phyloP scores from a whole-genome alignment of 2,888 invertebrate genomes.

The Dynastes maya region DNA sequence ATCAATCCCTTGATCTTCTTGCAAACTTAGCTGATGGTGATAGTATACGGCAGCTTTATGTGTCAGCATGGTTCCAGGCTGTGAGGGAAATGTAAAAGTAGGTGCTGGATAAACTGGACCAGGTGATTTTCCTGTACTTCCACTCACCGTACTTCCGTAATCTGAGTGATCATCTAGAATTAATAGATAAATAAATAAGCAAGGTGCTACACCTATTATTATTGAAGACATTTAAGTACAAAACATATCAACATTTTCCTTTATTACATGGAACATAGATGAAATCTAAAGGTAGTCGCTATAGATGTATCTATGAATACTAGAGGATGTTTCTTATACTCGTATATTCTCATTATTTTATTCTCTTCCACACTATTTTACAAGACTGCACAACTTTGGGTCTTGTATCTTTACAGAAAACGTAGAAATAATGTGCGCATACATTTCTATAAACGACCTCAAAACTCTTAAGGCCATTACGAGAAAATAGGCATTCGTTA shows the following conservation, averaged over 20 bases:
- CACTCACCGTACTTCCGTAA: conserved; percentile 78
- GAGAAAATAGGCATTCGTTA: conserved; percentile 12
- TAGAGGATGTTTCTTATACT: not conserved
- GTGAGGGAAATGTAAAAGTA: conserved; percentile 83
- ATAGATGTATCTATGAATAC: too few relatives aligned
- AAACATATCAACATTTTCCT: too few relatives aligned
- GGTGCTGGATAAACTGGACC: conserved; percentile 79
- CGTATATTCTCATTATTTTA: not conserved
- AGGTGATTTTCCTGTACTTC: conserved; percentile 78
- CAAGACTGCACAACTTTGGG: not conserved
- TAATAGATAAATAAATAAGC: conserved; percentile 35
- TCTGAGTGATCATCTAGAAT: conserved; percentile 79
- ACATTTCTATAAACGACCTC: conserved; percentile 11
- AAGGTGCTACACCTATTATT: not conserved
- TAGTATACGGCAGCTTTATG: conserved; percentile 86
- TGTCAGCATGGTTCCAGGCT: conserved; percentile 78
- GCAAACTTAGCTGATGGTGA: conserved; percentile 86
- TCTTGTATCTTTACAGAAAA: conserved; percentile 4
- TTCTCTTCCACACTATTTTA: not conserved
- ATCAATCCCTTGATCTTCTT: conserved; percentile 92
- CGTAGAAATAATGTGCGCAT: conserved; percentile 51
- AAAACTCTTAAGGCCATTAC: conserved; percentile 1
- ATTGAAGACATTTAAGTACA: not conserved
- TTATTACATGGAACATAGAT: too few relatives aligned
- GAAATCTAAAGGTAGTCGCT: too few relatives aligned